Conservation (phyloP, 2,888 invertebrate species). For the Stramonita haemastoma region DNA sequence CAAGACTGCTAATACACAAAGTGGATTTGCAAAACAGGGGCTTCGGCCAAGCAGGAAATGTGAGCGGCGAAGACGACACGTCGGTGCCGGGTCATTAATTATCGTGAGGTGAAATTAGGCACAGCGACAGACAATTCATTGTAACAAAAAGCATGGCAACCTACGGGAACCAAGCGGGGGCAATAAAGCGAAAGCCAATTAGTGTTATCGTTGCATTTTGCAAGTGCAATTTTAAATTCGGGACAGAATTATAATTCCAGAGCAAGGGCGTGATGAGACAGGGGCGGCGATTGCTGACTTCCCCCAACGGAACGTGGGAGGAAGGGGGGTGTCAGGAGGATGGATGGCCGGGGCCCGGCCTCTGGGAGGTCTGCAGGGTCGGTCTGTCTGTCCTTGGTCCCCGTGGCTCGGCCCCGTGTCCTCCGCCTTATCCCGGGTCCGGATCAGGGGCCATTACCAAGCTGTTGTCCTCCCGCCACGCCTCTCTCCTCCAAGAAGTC, state of each 20-base stretch:
- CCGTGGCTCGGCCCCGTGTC: background rate
- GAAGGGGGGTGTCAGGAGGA: conserved; percentile 12
- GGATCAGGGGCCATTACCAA: conserved; percentile 39
- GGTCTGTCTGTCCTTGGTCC: background rate
- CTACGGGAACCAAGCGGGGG: background rate
- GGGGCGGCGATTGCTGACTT: background rate
- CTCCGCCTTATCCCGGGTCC: conserved; percentile 11
- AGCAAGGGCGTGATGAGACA: conserved; percentile 29
- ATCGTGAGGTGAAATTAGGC: conserved; percentile 31
- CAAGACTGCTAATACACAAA: conserved; percentile 16
- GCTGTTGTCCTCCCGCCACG: conserved; percentile 35
- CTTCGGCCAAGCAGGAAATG: conserved; percentile 22
- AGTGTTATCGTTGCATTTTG: conserved; percentile 32
- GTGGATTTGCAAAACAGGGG: conserved; percentile 17
- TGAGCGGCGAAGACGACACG: conserved; percentile 25
- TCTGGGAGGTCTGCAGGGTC: background rate
- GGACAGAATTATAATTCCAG: conserved; percentile 40
- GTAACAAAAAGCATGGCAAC: conserved; percentile 20
- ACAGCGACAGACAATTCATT: conserved; percentile 28
- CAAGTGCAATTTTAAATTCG: conserved; percentile 40
- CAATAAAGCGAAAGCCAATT: conserved; percentile 41
- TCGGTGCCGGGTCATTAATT: conserved; percentile 32
- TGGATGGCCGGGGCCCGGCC: conserved; percentile 37
- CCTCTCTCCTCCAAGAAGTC: background rate
- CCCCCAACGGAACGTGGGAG: conserved; percentile 18